Evolutionary conservation across 2,888 invertebrate genomes (phyloP).

Genomic region (Nephrotoma appendiculata): DNA sequence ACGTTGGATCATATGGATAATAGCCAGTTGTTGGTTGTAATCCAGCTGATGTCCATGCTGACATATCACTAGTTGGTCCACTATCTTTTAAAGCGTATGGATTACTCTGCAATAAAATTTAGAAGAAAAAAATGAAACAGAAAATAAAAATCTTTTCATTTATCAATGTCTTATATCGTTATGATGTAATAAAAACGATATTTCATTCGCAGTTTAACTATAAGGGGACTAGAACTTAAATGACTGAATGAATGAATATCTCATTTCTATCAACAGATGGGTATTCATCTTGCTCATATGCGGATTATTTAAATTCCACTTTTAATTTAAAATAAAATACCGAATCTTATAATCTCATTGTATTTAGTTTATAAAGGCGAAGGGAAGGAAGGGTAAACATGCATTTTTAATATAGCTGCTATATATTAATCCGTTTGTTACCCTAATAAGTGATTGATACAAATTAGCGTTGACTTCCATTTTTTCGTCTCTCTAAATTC

Average conservation of each 20-base stretch:
- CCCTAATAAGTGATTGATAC: background rate
- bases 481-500: background rate
- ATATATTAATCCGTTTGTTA: background rate
- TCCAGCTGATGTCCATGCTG: conserved; percentile 82
- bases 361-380: background rate
- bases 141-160: background rate
- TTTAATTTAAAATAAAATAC: background rate
- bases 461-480: background rate
- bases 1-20: conserved; percentile 86
- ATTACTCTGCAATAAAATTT: conserved; percentile 51
- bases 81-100: conserved; percentile 77
- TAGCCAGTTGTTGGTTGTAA: conserved; percentile 82
- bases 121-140: background rate
- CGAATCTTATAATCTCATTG: background rate
- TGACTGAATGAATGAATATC: background rate
- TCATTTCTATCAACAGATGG: background rate
- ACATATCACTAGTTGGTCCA: conserved; percentile 74
- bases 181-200: background rate
- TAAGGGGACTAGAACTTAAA: background rate
- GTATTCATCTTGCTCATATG: background rate
- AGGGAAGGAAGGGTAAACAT: background rate
- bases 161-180: background rate
- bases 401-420: background rate
- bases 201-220: background rate
- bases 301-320: background rate